Conservation (phyloP, 2,797 vertebrate genomes). For the Morus bassanus region DNA sequence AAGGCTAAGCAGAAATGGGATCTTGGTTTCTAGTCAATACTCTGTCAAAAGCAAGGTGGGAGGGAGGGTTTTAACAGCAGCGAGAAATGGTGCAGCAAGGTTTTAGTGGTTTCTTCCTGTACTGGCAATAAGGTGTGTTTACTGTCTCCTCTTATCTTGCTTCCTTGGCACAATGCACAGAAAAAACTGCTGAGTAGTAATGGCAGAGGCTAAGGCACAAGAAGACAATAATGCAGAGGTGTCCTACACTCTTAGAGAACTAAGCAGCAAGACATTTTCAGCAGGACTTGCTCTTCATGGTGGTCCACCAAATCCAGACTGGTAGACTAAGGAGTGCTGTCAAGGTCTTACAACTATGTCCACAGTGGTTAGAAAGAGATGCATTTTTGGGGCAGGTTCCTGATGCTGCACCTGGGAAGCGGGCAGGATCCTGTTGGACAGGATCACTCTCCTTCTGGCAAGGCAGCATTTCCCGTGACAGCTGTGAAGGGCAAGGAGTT, state of each 20-base stretch:
- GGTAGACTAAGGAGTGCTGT: background rate
- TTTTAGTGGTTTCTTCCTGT: background rate
- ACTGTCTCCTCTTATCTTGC: background rate
- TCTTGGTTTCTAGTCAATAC: conserved; percentile 70
- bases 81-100: background rate
- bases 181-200: background rate
- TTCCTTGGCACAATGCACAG: background rate
- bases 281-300: background rate
- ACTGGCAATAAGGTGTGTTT: background rate
- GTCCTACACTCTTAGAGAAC: rapidly evolving
- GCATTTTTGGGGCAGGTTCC: background rate
- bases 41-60: conserved; percentile 63
- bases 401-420: background rate
- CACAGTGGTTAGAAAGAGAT: background rate
- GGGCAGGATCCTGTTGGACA: background rate
- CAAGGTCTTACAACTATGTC: rapidly evolving
- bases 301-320: background rate
- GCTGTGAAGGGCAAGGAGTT: background rate
- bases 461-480: rapidly evolving
- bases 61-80: conserved; percentile 15
- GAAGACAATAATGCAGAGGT: background rate
- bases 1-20: conserved; percentile 72
- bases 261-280: background rate
- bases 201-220: background rate
- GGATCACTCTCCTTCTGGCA: background rate